phyloP scores from a whole-genome alignment of 2,113 vertebrate genomes.

The Sturnira hondurensis region DNA sequence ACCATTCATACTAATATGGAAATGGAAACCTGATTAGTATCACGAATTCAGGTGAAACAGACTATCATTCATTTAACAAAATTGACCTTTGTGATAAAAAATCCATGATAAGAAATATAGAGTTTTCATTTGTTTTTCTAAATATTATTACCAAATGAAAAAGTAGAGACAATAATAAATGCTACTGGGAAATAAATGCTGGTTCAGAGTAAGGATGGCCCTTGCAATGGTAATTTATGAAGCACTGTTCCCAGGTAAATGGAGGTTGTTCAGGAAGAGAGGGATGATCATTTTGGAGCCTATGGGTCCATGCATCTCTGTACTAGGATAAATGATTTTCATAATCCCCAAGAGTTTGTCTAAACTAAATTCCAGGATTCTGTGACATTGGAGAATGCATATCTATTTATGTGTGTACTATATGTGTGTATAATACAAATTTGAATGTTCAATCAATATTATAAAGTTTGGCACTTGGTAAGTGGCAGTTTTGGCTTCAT shows the following conservation, averaged over 20 bases:
- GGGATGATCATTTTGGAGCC: not conserved
- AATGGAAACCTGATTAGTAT: not conserved
- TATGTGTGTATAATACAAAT: not conserved
- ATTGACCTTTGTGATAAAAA: not conserved
- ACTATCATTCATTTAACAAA: not conserved
- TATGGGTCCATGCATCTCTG: not conserved
- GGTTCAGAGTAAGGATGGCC: not conserved
- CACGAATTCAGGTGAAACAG: not conserved
- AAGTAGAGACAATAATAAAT: not conserved
- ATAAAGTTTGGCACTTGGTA: not conserved
- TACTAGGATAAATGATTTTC: not conserved
- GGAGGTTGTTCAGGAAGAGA: not conserved
- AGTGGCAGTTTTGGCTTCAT: not conserved
- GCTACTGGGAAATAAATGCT: not conserved
- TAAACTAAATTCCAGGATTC: not conserved
- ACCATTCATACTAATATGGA: not conserved
- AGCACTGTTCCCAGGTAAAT: fast-evolving
- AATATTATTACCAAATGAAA: conserved; percentile 1
- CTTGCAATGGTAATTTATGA: not conserved
- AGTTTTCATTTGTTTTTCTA: not conserved
- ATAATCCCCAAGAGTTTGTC: not conserved
- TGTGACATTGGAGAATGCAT: fast-evolving
- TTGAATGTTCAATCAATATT: not conserved
- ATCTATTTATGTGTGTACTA: not conserved
- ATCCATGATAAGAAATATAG: not conserved